Base-by-base conservation (phyloP, 2,113 vertebrate genomes). In the Ceuthmochares aereus region DNA sequence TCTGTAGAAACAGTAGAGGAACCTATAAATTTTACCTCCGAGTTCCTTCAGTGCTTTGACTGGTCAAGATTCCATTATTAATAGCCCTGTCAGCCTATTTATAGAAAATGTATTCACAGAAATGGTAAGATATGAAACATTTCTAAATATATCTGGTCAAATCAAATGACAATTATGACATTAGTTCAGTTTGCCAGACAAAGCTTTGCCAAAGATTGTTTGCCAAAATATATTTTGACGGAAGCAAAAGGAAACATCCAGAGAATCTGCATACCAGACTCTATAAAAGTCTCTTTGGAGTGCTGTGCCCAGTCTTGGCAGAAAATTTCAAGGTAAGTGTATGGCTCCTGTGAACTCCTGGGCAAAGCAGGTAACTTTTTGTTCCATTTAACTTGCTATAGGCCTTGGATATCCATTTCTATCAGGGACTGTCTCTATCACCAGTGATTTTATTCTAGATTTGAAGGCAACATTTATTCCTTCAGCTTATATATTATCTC, bases 271-370 rank as follows among this genome's bases (percentile, higher is more conserved):
- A 84, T 89, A 89, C 51, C 80, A 84, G 84, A 69, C 49, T 40
- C 93, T 96, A 96, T 96, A 96, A 95, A 96, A 96, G 95, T 49
- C 91, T 86, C 95, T 92, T 86, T 80, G 87, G 91, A 86, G 63
- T 86, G 76, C 93, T 90, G 91, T 77, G 84, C 91, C 93, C 76
- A 17, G 95, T 95, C 91, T 84, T 88, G 80, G 47, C 76, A 92
- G 95, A 90, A 94, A 96, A 80, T 91, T 92, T 95, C 76, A 54
- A 96, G 95, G 96, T 96, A 96, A 90, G 96, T 86, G 84, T 84
- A 63, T 60, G 81, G 40, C 34, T 95, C 36, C 66, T 72, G 92
- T 75, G 77, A 82, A 75, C 34, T 89, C 37, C 87, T 84, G 32
- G 91, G 19, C 18, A 62, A 80, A 87, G 9, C 42, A 56, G 89